These are phyloP conservation scores for Mastomys natalensis DNA, from an alignment of 2,113 vertebrate genomes.

Conservation along the genomic window DNA sequence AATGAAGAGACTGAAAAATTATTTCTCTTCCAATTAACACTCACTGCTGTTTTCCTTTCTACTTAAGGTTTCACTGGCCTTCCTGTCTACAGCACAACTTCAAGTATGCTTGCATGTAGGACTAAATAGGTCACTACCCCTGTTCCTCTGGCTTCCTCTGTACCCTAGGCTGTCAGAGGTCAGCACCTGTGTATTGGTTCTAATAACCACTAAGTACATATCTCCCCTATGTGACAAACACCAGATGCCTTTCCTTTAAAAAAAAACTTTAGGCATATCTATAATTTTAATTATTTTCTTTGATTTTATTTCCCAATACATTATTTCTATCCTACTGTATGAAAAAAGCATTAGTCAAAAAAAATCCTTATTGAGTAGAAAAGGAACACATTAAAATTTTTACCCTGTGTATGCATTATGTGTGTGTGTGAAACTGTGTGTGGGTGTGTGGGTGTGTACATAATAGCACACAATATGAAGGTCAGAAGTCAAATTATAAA, in stretches of 20 bases:
- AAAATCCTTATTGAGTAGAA: neutral
- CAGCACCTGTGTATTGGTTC: neutral
- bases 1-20: neutral
- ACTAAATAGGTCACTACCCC: neutral
- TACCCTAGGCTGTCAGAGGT: neutral
- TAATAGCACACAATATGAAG: neutral
- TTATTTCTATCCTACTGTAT: neutral
- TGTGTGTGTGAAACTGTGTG: no score
- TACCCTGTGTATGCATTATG: neutral
- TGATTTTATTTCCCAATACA: neutral
- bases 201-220: neutral
- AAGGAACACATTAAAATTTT: neutral
- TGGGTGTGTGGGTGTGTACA: neutral
- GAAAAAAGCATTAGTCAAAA: neutral
- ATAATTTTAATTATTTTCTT: neutral
- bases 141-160: neutral
- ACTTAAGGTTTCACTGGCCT: neutral
- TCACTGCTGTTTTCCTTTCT: neutral
- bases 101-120: neutral
- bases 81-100: neutral
- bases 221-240: neutral
- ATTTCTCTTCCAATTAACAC: neutral
- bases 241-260: neutral
- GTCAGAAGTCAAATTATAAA: neutral
- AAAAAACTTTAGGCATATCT: neutral